phyloP scores from a whole-genome alignment of 1,140 invertebrate species.

The Calliphora vicina region DNA sequence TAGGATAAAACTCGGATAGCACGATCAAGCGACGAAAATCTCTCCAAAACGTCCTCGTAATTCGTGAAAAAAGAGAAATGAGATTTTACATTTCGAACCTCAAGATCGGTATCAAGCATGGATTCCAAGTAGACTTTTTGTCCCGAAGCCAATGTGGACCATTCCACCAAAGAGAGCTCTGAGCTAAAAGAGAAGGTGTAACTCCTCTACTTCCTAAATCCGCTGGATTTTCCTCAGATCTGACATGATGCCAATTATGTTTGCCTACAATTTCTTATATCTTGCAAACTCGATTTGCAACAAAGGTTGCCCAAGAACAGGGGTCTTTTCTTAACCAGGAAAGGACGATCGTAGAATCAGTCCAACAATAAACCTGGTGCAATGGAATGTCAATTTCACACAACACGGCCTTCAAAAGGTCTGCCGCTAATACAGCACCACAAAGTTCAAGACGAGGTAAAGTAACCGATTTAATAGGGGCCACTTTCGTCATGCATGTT shows the following conservation, averaged over 20 bases:
- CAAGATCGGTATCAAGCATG: not conserved
- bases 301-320: too few relatives aligned
- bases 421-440: not conserved
- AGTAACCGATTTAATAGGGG: not conserved
- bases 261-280: too few relatives aligned
- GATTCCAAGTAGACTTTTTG: not conserved
- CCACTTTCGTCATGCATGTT: not conserved
- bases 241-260: too few relatives aligned
- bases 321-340: too few relatives aligned
- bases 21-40: not conserved
- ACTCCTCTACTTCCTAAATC: slow-evolving; percentile 63
- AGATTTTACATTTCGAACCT: not conserved
- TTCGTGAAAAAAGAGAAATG: not conserved
- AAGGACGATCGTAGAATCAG: too few relatives aligned
- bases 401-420: too few relatives aligned
- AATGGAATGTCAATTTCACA: too few relatives aligned
- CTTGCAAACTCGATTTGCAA: too few relatives aligned
- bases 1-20: not conserved
- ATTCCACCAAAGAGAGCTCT: slow-evolving; percentile 51
- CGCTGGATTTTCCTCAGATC: slow-evolving; percentile 61
- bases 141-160: not conserved
- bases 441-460: not conserved
- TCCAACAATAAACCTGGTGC: too few relatives aligned
- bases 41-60: not conserved
- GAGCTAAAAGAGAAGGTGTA: slow-evolving; percentile 41